A percentile compares a stretch with the other conserved stretches of the same genome.
Conservation (phyloP, 2,888 invertebrate genomes). For the Xanthia icteritia region DNA sequence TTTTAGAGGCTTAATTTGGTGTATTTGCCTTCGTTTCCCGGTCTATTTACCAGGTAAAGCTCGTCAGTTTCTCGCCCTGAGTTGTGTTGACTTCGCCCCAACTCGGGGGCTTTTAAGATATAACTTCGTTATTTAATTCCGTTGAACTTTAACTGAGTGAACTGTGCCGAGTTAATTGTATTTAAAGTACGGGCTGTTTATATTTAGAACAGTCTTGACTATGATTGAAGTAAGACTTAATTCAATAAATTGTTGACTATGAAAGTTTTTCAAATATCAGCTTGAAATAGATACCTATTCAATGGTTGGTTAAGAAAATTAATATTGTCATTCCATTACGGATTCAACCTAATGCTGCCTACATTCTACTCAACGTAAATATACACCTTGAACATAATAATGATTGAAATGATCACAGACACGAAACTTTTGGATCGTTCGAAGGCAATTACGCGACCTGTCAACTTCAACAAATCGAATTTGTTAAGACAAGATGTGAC, state of each 20-base stretch:
- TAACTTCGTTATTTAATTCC: slow-evolving; percentile 53
- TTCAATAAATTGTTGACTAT: slow-evolving; percentile 2
- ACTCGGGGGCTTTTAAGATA: slow-evolving; percentile 36
- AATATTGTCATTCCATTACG: not conserved
- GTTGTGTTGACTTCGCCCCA: slow-evolving; percentile 39
- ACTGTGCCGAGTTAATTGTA: slow-evolving; percentile 53
- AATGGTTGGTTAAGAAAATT: not conserved
- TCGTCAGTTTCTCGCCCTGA: slow-evolving; percentile 33
- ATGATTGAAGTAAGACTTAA: slow-evolving; percentile 5
- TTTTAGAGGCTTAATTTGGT: slow-evolving; percentile 58
- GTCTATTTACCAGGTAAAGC: slow-evolving; percentile 49
- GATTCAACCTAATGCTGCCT: slow-evolving; percentile 15
- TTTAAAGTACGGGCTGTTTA: slow-evolving; percentile 38
- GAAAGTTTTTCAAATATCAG: slow-evolving; percentile 6
- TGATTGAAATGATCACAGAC: slow-evolving; percentile 11
- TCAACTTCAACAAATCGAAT: slow-evolving; percentile 26
- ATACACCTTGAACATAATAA: slow-evolving; percentile 4
- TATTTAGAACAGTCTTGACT: slow-evolving; percentile 15
- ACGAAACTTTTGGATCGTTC: slow-evolving; percentile 20
- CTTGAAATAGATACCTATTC: not conserved
- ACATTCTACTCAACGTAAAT: slow-evolving; percentile 5
- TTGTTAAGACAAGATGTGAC: slow-evolving; percentile 41
- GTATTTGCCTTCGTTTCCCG: slow-evolving; percentile 46
- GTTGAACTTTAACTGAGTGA: slow-evolving; percentile 51
- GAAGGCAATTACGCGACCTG: slow-evolving; percentile 9